phyloP scores from a whole-genome alignment of 2,888 invertebrate species.

The Volucella bombylans region DNA sequence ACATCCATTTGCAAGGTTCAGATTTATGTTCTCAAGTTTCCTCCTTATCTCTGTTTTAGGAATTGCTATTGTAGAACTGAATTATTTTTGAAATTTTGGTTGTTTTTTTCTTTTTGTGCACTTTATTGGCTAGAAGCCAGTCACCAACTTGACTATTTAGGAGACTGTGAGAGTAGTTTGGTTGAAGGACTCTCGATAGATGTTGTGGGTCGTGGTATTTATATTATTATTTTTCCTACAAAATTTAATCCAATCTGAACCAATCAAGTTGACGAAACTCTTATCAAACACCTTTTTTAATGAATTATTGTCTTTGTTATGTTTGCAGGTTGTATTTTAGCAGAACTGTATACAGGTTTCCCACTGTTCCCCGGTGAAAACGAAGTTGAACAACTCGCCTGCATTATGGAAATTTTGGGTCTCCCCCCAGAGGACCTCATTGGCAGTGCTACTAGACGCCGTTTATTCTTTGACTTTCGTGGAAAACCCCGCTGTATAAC shows the following conservation, averaged over 20 bases:
- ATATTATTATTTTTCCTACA: background rate
- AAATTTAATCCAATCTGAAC: too few relatives aligned
- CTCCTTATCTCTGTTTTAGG: slow-evolving; percentile 63
- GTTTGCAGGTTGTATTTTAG: slow-evolving; percentile 92
- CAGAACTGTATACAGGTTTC: slow-evolving; percentile 97
- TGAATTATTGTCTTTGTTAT: background rate
- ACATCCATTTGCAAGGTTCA: slow-evolving; percentile 55
- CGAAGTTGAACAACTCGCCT: slow-evolving; percentile 97
- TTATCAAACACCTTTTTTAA: too few relatives aligned
- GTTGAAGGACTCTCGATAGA: slow-evolving; percentile 31
- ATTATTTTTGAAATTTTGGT: slow-evolving; percentile 52
- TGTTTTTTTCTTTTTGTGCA: slow-evolving; percentile 56
- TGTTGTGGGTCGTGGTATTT: slow-evolving; percentile 36
- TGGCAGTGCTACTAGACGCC: slow-evolving; percentile 91
- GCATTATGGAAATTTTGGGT: slow-evolving; percentile 97
- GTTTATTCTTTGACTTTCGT: slow-evolving; percentile 93
- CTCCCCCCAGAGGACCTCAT: slow-evolving; percentile 94
- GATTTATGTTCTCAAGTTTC: slow-evolving; percentile 67
- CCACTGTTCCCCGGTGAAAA: slow-evolving; percentile 98
- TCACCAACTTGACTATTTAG: slow-evolving; percentile 43
- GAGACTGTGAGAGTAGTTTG: slow-evolving; percentile 11
- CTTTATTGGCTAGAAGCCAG: slow-evolving; percentile 65
- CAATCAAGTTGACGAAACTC: too few relatives aligned
- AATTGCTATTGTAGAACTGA: slow-evolving; percentile 49
- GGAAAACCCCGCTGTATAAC: slow-evolving; percentile 95